Percentiles rank a stretch among this genome's conserved stretches.
Conservation (phyloP, 2,113 vertebrate genomes). For the Oceanites oceanicus region DNA sequence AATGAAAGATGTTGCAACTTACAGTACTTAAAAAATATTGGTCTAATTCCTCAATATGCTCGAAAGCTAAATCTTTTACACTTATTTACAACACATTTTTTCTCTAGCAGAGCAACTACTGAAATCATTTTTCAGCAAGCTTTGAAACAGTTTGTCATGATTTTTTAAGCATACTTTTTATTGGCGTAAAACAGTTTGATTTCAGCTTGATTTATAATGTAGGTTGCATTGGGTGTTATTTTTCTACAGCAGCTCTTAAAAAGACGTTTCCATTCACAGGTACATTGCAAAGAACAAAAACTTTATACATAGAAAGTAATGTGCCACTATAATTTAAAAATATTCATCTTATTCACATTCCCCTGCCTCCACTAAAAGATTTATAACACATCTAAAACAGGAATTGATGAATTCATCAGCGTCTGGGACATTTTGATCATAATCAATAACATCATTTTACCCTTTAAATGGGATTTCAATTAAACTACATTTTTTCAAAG, state of each 20-base stretch:
- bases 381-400: slow-evolving; percentile 64
- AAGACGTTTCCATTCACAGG: slow-evolving; percentile 17
- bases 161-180: slow-evolving; percentile 44
- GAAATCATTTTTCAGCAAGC: slow-evolving; percentile 22
- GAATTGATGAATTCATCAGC: slow-evolving; percentile 79
- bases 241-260: slow-evolving; percentile 31
- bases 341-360: slow-evolving; percentile 65
- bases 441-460: slow-evolving; percentile 82
- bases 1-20: neutral
- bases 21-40: neutral
- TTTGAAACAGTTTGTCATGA: neutral
- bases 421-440: slow-evolving; percentile 69
- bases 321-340: slow-evolving; percentile 67
- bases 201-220: slow-evolving; percentile 41
- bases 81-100: neutral
- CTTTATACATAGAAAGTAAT: slow-evolving; percentile 50
- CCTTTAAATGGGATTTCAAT: slow-evolving; percentile 77
- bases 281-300: slow-evolving; percentile 26
- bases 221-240: neutral
- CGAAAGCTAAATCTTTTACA: neutral
- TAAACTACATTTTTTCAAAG: slow-evolving; percentile 69
- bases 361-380: slow-evolving; percentile 67
- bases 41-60: neutral
- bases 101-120: neutral
- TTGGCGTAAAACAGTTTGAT: slow-evolving; percentile 28